Evolutionary conservation across 2,888 invertebrate genomes (phyloP).

Genomic region (Encarsia formosa): DNA sequence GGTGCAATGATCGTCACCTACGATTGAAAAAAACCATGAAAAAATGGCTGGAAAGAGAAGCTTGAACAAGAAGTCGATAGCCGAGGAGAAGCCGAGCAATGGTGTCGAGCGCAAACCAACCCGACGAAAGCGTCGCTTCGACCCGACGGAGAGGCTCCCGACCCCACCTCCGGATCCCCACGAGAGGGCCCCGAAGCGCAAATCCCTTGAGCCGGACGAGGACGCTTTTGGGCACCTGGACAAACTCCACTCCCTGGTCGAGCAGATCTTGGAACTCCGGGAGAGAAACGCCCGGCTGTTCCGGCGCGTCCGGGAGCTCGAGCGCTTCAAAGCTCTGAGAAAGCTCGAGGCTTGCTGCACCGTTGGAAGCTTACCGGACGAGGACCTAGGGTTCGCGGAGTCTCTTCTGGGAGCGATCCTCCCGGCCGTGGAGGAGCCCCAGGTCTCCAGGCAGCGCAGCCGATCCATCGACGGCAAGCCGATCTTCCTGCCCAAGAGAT

Average conservation of each 20-base stretch:
- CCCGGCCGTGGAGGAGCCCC: conserved; percentile 53
- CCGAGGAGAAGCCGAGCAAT: conserved; percentile 4
- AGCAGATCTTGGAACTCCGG: conserved; percentile 68
- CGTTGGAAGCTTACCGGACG: conserved; percentile 56
- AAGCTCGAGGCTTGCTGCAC: conserved; percentile 34
- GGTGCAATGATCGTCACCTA: not conserved
- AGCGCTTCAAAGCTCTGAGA: conserved; percentile 65
- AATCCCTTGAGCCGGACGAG: conserved; percentile 51
- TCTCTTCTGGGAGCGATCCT: conserved; percentile 63
- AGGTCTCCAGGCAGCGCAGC: conserved; percentile 51
- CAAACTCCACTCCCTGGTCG: conserved; percentile 71
- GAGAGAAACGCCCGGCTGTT: conserved; percentile 69
- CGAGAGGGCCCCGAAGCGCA: conserved; percentile 35
- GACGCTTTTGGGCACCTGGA: conserved; percentile 76
- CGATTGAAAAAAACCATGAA: too few species aligned
- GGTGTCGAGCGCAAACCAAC: too few species aligned
- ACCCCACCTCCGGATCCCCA: conserved; percentile 52
- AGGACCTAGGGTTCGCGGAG: conserved; percentile 61
- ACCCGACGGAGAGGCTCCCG: conserved; percentile 39
- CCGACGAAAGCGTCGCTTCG: conserved; percentile 15
- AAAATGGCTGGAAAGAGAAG: not conserved
- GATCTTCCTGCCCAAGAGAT: conserved; percentile 1
- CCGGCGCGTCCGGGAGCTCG: conserved; percentile 66
- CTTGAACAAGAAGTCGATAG: too few species aligned
- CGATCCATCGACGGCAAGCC: conserved; percentile 54